phyloP scores from a whole-genome alignment of 2,797 vertebrate species.

The Parauchenoglanis punctatus region DNA sequence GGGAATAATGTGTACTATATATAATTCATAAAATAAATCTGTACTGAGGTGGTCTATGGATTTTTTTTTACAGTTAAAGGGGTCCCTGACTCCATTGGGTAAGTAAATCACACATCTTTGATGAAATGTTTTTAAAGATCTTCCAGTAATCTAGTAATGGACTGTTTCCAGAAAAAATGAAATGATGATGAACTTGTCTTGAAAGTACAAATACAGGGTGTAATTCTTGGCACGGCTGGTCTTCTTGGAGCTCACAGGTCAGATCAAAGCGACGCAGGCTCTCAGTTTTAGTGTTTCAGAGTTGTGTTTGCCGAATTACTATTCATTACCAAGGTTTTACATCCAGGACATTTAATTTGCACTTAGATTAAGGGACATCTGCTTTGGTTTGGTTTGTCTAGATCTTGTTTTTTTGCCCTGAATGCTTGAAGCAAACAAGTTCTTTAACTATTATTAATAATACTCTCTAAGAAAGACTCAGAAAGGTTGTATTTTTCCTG shows the following conservation, averaged over 20 bases:
- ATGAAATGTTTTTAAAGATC: background rate
- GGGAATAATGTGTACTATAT: background rate
- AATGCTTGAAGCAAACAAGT: conserved; percentile 3
- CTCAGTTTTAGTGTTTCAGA: background rate
- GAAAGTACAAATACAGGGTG: conserved; percentile 15
- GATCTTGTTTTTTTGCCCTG: background rate
- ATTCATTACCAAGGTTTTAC: background rate
- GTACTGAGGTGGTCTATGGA: background rate
- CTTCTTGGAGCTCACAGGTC: background rate
- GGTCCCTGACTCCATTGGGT: background rate
- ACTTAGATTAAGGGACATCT: background rate
- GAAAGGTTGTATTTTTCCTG: conserved; percentile 12
- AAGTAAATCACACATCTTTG: background rate
- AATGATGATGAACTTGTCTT: background rate
- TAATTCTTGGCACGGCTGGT: conserved; percentile 9
- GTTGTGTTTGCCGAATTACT: background rate
- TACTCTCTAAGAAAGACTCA: background rate
- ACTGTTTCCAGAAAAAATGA: background rate
- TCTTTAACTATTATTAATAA: background rate
- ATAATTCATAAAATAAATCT: background rate
- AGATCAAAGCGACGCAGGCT: background rate
- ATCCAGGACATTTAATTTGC: background rate
- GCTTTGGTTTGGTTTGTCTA: background rate
- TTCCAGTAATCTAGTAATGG: background rate
- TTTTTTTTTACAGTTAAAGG: background rate